A percentile compares a stretch with the other conserved stretches of the same genome.
Evolutionary conservation across 2,797 vertebrate genomes (phyloP).

Genomic region (Clarias platycephalus): DNA sequence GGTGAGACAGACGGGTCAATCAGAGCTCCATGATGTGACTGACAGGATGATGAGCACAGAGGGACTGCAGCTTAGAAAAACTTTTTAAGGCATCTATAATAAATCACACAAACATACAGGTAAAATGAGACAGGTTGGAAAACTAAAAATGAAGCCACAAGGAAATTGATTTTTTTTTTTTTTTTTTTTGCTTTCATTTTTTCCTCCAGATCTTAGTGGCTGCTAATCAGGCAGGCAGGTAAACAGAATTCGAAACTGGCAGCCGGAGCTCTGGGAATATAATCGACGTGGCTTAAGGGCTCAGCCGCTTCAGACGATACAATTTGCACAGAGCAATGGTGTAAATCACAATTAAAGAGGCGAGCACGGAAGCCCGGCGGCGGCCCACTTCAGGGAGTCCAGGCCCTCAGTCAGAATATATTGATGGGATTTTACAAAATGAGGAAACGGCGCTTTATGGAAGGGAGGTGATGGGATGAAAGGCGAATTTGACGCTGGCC

Average conservation of each 20-base stretch:
- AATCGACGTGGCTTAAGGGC: conserved; percentile 68
- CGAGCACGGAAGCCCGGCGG: conserved; percentile 40
- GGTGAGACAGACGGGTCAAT: conserved; percentile 12
- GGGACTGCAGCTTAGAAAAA: conserved; percentile 33
- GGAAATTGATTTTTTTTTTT: conserved; percentile 58
- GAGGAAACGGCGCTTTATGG: conserved; percentile 6
- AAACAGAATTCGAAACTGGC: conserved; percentile 67
- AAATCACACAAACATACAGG: conserved; percentile 34
- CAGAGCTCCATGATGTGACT: conserved; percentile 6
- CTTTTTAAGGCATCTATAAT: conserved; percentile 41
- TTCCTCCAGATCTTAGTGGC: conserved; percentile 19
- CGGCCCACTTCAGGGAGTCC: conserved; percentile 49
- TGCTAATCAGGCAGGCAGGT: conserved; percentile 64
- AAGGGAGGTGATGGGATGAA: not conserved
- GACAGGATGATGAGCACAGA: conserved; percentile 35
- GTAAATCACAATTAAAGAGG: conserved; percentile 68
- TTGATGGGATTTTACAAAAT: conserved; percentile 52
- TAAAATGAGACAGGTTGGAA: conserved; percentile 39
- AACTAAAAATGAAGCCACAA: conserved; percentile 50
- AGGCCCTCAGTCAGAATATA: conserved; percentile 48
- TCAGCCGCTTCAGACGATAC: conserved; percentile 63
- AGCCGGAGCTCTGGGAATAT: conserved; percentile 65
- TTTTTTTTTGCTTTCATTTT: not conserved
- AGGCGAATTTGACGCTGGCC: conserved; percentile 12
- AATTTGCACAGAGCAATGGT: conserved; percentile 67